Evolutionary conservation across 2,888 invertebrate genomes (phyloP).

Genomic region (Eutolmus rufibarbis): DNA sequence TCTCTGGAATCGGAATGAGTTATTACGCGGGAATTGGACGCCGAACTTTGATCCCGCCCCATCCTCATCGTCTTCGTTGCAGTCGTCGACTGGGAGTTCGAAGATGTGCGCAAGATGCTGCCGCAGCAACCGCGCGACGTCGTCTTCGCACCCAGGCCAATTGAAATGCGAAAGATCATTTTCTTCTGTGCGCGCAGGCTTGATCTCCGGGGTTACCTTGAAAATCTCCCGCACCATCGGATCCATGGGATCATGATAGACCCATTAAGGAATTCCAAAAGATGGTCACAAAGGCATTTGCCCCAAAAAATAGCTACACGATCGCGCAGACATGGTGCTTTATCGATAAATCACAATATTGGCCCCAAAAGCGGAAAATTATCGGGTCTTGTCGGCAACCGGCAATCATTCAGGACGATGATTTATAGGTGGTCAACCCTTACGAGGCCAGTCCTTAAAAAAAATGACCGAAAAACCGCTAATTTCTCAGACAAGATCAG

Average conservation of each 20-base stretch:
- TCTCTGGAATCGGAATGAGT: constrained; percentile 44
- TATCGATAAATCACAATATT: background rate
- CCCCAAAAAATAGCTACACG: background rate
- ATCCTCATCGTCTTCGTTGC: background rate
- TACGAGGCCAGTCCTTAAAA: background rate
- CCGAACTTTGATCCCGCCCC: constrained; percentile 36
- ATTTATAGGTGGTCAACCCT: background rate
- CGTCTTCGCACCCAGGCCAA: background rate
- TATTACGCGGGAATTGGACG: constrained; percentile 40
- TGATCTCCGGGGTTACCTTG: background rate
- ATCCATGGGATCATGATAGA: background rate
- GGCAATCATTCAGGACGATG: background rate
- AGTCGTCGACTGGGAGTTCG: background rate
- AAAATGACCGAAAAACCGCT: background rate
- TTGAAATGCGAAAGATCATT: background rate
- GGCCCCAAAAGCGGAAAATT: background rate
- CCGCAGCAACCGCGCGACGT: background rate
- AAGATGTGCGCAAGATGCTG: background rate
- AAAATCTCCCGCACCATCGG: background rate
- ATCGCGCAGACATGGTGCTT: background rate
- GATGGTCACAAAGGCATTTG: background rate
- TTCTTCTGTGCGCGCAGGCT: background rate
- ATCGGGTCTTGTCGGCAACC: background rate
- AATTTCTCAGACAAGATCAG: background rate
- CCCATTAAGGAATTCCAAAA: background rate